Conservation (phyloP, 2,113 vertebrate genomes). For the Grallaria varia region DNA sequence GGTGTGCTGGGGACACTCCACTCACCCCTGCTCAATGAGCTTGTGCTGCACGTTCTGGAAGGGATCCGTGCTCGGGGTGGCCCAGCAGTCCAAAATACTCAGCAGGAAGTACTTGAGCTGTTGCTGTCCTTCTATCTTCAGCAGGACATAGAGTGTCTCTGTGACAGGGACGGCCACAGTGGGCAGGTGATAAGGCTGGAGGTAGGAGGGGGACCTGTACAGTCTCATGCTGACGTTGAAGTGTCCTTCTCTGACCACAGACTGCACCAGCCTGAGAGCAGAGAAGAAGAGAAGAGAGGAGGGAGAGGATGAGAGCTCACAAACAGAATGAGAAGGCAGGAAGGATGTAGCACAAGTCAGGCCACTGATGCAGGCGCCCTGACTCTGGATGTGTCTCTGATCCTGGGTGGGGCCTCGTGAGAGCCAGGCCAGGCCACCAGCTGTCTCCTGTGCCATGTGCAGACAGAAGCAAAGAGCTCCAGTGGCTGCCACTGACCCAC, state of each 20-base stretch:
- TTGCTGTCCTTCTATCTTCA: constrained; percentile 53
- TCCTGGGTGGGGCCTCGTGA: background rate
- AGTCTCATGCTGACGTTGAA: constrained; percentile 63
- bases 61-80: background rate
- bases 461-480: background rate
- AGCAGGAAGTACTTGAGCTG: constrained; percentile 58
- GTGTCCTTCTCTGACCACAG: constrained; percentile 52
- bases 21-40: constrained; percentile 66
- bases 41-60: background rate
- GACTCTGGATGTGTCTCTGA: background rate
- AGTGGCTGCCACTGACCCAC: background rate
- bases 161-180: background rate
- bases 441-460: accelerated
- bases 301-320: background rate
- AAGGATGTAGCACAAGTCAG: background rate
- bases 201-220: constrained; percentile 35
- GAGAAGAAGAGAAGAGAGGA: background rate
- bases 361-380: accelerated
- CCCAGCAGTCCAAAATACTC: constrained; percentile 65
- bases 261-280: constrained; percentile 51
- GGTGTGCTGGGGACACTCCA: accelerated
- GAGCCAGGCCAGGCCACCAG: accelerated
- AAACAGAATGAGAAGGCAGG: background rate
- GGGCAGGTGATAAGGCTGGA: background rate
- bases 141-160: constrained; percentile 22